Conservation (phyloP, 1,140 invertebrate species). For the Gonatopus flavifemur region DNA sequence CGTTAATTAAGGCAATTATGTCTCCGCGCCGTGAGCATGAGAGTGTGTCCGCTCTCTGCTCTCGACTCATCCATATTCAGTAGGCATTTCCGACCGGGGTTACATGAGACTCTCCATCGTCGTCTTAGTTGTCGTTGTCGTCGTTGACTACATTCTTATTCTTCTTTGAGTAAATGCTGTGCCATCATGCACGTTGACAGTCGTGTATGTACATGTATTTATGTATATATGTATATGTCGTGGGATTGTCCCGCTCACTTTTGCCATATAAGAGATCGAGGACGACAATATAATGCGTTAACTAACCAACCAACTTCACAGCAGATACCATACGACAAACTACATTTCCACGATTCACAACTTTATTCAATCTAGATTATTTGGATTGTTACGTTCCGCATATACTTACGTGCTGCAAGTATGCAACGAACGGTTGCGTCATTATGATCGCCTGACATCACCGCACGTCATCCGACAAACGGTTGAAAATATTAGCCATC, state of each 20-base stretch:
- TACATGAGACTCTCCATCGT: slow-evolving; percentile 4
- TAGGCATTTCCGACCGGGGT: slow-evolving; percentile 45
- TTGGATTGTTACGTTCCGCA: too few relatives aligned
- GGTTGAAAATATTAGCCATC: too few relatives aligned
- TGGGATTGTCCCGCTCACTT: slow-evolving; percentile 43
- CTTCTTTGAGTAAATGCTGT: slow-evolving; percentile 7
- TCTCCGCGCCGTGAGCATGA: slow-evolving; percentile 54
- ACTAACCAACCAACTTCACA: too few relatives aligned
- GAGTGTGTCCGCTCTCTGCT: slow-evolving; percentile 50
- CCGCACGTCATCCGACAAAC: too few relatives aligned
- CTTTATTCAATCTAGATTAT: too few relatives aligned
- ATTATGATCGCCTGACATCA: too few relatives aligned
- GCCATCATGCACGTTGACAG: slow-evolving; percentile 41
- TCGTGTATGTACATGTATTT: slow-evolving; percentile 19
- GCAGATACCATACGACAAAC: too few relatives aligned
- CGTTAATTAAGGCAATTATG: slow-evolving; percentile 59
- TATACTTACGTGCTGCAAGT: too few relatives aligned
- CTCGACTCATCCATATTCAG: slow-evolving; percentile 56
- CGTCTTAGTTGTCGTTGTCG: slow-evolving; percentile 1
- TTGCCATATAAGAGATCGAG: slow-evolving; percentile 32
- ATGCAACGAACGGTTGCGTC: too few relatives aligned
- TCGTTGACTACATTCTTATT: slow-evolving; percentile 1
- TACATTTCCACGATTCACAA: too few relatives aligned
- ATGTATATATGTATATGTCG: slow-evolving; percentile 7
- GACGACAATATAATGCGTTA: too few relatives aligned